A percentile compares a stretch with the other conserved stretches of the same genome.
phyloP scores from a whole-genome alignment of 2,888 invertebrate genomes.

The Drosophila paramelanica region DNA sequence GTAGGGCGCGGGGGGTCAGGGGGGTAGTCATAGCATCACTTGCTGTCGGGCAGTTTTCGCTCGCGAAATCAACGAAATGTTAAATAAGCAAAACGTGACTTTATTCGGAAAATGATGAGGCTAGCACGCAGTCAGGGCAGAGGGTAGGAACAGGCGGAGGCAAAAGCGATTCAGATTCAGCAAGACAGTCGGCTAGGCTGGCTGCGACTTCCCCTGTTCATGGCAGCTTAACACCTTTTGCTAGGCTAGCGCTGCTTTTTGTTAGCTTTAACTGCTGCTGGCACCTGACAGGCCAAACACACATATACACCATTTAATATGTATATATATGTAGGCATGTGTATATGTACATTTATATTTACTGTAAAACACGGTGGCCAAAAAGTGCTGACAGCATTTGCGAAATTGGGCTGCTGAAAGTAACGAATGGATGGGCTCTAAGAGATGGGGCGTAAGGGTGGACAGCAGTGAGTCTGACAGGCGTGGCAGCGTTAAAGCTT shows the following conservation, averaged over 20 bases:
- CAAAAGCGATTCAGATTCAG: constrained; percentile 20
- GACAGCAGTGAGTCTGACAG: constrained; percentile 53
- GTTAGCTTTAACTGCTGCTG: constrained; percentile 65
- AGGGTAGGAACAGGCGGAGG: background rate
- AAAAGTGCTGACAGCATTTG: constrained; percentile 78
- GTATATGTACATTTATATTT: background rate
- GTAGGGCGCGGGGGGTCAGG: background rate
- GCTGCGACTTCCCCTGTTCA: constrained; percentile 16
- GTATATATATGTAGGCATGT: constrained; percentile 1
- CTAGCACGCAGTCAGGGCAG: constrained; percentile 16
- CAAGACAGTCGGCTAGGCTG: constrained; percentile 9
- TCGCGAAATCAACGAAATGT: constrained; percentile 76
- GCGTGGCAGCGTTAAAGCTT: constrained; percentile 55
- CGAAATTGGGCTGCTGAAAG: constrained; percentile 54
- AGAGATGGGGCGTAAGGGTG: background rate
- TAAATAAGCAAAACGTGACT: constrained; percentile 81
- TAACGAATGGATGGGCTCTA: constrained; percentile 2
- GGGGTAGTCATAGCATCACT: constrained; percentile 5
- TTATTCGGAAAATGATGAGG: constrained; percentile 75
- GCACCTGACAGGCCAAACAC: constrained; percentile 62
- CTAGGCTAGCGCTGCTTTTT: constrained; percentile 37
- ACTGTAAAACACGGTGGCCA: constrained; percentile 39
- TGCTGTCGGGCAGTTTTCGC: constrained; percentile 49
- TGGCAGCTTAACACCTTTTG: constrained; percentile 61
- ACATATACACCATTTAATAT: background rate